phyloP scores from a whole-genome alignment of 2,888 invertebrate species.

The Leptopilina myrica region DNA sequence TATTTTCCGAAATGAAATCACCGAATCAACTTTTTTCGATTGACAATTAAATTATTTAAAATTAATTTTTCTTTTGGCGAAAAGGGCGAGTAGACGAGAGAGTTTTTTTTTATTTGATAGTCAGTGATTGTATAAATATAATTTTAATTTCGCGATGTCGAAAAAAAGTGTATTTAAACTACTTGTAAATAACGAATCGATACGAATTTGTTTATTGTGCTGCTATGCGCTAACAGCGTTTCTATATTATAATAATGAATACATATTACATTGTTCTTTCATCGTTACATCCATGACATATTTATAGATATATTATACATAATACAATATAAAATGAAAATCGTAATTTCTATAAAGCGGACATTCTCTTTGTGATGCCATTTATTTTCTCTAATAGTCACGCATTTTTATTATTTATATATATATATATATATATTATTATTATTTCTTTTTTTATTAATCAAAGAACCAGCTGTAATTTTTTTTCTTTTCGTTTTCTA shows the following conservation, averaged over 20 bases:
- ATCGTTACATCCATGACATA: constrained; percentile 56
- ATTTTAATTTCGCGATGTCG: constrained; percentile 40
- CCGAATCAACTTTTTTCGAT: not conserved
- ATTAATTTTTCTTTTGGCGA: not conserved
- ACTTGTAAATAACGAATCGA: constrained; percentile 39
- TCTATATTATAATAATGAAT: constrained; percentile 61
- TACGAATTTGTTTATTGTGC: constrained; percentile 61
- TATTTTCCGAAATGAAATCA: not conserved
- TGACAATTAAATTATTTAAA: not conserved
- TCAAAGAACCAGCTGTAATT: constrained; percentile 42
- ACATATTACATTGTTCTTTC: constrained; percentile 56
- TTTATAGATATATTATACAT: too few relatives aligned
- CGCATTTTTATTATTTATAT: constrained; percentile 60
- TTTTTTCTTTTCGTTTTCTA: not conserved
- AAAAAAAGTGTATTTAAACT: constrained; percentile 38
- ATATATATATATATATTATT: constrained; percentile 59
- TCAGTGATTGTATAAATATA: constrained; percentile 39
- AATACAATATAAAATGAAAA: constrained; percentile 39
- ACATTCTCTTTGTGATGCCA: constrained; percentile 68
- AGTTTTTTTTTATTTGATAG: constrained; percentile 13
- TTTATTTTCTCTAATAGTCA: constrained; percentile 60
- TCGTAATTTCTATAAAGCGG: constrained; percentile 56
- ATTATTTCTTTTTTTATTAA: constrained; percentile 65
- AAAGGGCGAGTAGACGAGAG: not conserved
- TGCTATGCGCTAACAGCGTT: constrained; percentile 57